Evolutionary conservation across 2,888 invertebrate species (phyloP), one percentile per base, ranked within the genome.

Genomic region (Calameuta filiformis): DNA sequence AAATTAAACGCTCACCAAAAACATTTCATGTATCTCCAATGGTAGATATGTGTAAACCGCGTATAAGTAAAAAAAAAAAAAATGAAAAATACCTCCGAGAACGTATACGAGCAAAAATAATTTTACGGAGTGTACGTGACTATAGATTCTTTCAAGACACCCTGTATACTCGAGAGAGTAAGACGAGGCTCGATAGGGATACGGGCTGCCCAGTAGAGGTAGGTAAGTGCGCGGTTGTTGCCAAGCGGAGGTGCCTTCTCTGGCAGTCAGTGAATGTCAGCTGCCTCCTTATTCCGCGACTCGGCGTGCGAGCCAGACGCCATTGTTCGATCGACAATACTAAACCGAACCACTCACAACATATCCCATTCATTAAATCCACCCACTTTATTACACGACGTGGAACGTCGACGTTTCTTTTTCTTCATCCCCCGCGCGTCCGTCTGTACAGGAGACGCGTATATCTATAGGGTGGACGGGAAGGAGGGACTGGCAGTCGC

Each of bases 291-390:
- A 85, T 84, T 86, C 85, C 83, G 85, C 80, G 81, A 71, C 85
- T 80, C 81, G 79, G 83, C 79, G 86, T 85, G 87, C 85, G 86
- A 87, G 87, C 89, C 89, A 90, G 89, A 89, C 89, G 87, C 86
- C 87, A 90, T 90, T 90, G 89, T 90, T 88, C 87, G 87, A 87
- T 89, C 84, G 87, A 90, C 89, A 90, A 90, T 90, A 86, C 89
- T 86, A 86, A 87, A 86, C 87, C 87, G 85, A 89, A 87, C 83
- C 88, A 87, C 87, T 89, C 89, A 88, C 88, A 89, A 87, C 88
- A 88, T 88, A 88, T 89, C 86, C 89, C 85, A 88, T 88, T 89
- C 89, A 88, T 87, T 87, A 87, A 83, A 85, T 85, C 86, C 87
- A 87, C 88, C 88, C 87, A 88, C 87, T 88, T 88, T 87, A 86